These are phyloP conservation scores for Pachypanchax playfairii DNA, from an alignment of 2,113 vertebrate genomes.

Conservation along the genomic window DNA sequence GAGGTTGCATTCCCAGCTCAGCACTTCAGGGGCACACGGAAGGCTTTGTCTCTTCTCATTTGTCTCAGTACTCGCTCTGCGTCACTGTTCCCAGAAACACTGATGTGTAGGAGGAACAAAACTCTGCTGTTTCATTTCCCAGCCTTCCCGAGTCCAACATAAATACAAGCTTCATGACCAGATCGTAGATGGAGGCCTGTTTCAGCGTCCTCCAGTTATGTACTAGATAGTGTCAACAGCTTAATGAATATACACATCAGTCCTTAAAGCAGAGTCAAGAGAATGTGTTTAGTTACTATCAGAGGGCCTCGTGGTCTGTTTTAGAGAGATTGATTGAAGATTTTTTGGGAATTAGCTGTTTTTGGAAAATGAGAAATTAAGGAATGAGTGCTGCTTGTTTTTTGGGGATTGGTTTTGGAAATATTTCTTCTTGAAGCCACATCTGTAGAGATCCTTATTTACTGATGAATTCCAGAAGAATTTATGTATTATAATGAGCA, in stretches of 20 bases:
- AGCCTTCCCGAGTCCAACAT: conserved; percentile 37
- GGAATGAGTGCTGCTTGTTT: conserved; percentile 39
- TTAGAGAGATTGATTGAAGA: conserved; percentile 52
- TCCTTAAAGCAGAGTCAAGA: conserved; percentile 36
- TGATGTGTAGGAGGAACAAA: conserved; percentile 59
- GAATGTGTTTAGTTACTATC: conserved; percentile 60
- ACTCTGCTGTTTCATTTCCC: conserved; percentile 42
- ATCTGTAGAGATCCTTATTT: conserved; percentile 17
- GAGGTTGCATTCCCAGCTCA: conserved; percentile 65
- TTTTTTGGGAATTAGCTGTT: conserved; percentile 36
- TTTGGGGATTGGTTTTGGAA: conserved; percentile 20
- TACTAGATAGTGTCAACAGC: conserved; percentile 29
- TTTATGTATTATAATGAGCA: background rate
- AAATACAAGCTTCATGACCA: conserved; percentile 30
- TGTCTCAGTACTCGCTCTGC: conserved; percentile 66
- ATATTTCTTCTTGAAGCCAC: conserved; percentile 1
- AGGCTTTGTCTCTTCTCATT: conserved; percentile 77
- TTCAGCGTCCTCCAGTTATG: conserved; percentile 34
- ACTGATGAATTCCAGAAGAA: conserved; percentile 15
- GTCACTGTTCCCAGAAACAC: conserved; percentile 64
- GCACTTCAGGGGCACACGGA: conserved; percentile 66
- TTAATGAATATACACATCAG: conserved; percentile 41
- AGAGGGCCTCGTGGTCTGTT: conserved; percentile 63
- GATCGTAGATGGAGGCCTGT: conserved; percentile 43
- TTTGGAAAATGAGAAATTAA: conserved; percentile 44